Evolutionary conservation across 2,797 vertebrate species (phyloP).

Genomic region (Darevskia mixta): DNA sequence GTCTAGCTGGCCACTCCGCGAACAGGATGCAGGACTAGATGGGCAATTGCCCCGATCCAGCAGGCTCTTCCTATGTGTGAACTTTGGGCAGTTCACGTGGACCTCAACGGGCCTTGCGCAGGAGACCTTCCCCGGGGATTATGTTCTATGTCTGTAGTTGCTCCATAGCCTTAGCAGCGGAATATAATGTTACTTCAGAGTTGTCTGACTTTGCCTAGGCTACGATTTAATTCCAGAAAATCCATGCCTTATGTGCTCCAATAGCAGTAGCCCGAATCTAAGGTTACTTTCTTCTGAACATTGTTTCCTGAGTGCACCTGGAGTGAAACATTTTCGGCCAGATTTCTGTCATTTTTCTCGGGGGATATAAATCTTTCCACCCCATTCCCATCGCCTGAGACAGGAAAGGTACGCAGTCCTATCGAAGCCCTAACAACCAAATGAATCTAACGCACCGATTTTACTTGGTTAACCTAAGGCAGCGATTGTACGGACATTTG

Average conservation of each 20-base stretch:
- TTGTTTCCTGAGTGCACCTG: conserved; percentile 1
- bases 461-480: too few species aligned
- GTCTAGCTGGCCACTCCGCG: too few species aligned
- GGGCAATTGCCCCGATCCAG: too few species aligned
- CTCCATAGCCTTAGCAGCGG: neutral
- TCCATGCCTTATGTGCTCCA: neutral
- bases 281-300: neutral
- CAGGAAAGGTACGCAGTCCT: neutral
- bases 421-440: too few species aligned
- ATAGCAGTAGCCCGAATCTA: neutral
- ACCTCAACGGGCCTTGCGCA: too few species aligned
- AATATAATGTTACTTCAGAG: neutral
- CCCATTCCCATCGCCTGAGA: neutral
- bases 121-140: neutral
- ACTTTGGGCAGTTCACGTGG: neutral
- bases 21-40: too few species aligned
- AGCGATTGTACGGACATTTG: neutral
- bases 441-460: too few species aligned
- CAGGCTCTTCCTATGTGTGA: too few species aligned
- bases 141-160: neutral
- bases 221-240: conserved; percentile 11
- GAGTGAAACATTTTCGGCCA: neutral
- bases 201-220: neutral
- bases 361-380: neutral
- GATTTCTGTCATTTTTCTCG: neutral